These are phyloP conservation scores for Sylvilagus floridanus DNA, from an alignment of 2,797 vertebrate species.

Conservation along the genomic window DNA sequence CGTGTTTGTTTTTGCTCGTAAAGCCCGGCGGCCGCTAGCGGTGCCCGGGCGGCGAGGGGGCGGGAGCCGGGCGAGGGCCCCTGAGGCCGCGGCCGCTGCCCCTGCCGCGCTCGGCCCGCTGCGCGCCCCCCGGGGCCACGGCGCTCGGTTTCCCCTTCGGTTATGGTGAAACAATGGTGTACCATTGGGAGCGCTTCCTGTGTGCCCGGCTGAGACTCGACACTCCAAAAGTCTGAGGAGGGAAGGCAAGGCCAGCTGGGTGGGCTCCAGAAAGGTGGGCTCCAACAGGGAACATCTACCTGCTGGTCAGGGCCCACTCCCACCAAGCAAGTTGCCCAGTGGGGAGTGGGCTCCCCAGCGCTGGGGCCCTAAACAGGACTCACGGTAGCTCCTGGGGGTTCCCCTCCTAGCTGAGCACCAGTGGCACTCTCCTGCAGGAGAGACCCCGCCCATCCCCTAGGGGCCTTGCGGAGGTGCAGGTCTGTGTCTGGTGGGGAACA, in stretches of 20 bases:
- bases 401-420: neutral
- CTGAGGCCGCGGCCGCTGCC: constrained; percentile 73
- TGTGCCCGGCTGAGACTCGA: neutral
- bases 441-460: neutral
- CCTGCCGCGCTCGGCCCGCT: neutral
- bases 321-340: neutral
- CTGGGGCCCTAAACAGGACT: neutral
- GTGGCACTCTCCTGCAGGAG: neutral
- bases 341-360: neutral
- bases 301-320: neutral
- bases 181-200: no score
- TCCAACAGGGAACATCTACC: neutral
- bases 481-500: neutral
- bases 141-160: constrained; percentile 56
- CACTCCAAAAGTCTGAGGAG: neutral
- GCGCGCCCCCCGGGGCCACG: neutral
- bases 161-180: no score
- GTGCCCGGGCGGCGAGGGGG: constrained; percentile 60
- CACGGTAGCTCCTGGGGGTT: neutral
- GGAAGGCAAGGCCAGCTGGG: neutral
- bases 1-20: constrained; percentile 83
- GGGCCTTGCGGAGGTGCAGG: neutral
- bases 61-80: constrained; percentile 70
- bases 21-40: constrained; percentile 66
- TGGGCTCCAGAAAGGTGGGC: neutral